Conservation (phyloP, 1,140 invertebrate genomes). For the Centruroides vittatus region DNA sequence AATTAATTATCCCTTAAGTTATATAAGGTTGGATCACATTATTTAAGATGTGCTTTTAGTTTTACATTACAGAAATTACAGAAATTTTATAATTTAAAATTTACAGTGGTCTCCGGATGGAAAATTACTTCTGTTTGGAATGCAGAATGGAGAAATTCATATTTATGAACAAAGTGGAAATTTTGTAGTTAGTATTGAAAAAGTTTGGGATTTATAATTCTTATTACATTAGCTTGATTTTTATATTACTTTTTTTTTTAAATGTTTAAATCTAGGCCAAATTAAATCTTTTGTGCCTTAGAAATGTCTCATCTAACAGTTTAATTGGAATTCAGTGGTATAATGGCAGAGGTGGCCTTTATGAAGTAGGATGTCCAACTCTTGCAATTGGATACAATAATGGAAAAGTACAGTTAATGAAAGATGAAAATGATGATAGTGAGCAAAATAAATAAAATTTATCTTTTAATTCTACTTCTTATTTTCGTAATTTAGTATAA, state of each 20-base stretch:
- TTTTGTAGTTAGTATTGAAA: conserved; percentile 36
- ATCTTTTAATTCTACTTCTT: conserved; percentile 36
- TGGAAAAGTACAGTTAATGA: conserved; percentile 76
- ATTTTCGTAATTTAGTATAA: conserved; percentile 4
- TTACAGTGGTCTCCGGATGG: conserved; percentile 87
- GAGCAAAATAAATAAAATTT: conserved; percentile 26
- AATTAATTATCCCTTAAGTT: too few relatives aligned
- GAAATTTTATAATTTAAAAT: background rate
- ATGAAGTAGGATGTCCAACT: conserved; percentile 55
- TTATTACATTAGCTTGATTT: conserved; percentile 8
- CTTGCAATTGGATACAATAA: conserved; percentile 75
- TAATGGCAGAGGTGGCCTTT: conserved; percentile 44
- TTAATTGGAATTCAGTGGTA: conserved; percentile 78
- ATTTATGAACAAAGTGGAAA: conserved; percentile 84
- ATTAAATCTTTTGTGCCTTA: conserved; percentile 44
- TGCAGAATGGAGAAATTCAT: conserved; percentile 80
- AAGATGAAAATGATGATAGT: conserved; percentile 74
- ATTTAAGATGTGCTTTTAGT: too few relatives aligned
- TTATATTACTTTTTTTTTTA: background rate
- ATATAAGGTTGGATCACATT: too few relatives aligned
- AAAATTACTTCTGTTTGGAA: conserved; percentile 74
- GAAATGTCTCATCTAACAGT: conserved; percentile 28
- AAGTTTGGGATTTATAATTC: background rate
- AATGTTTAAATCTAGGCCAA: conserved; percentile 40
- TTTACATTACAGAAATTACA: too few relatives aligned